Percentiles rank a stretch among this genome's conserved stretches.
Evolutionary conservation across 2,797 vertebrate genomes (phyloP).

Genomic region (Manis pentadactyla): DNA sequence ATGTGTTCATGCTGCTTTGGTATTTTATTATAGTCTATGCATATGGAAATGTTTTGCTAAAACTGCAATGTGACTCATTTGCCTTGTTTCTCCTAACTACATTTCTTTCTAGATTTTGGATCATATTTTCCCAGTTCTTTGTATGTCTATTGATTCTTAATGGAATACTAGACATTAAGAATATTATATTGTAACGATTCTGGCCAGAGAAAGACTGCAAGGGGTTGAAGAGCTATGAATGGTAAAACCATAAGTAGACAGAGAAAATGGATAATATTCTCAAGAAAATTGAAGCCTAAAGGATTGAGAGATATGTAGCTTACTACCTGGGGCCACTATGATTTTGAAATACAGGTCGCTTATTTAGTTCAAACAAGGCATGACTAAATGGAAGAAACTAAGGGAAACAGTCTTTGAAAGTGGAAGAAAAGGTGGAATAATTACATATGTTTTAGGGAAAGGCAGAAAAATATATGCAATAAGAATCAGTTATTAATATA

Average conservation of each 20-base stretch:
- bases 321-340: not conserved
- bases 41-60: not conserved
- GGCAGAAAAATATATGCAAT: not conserved
- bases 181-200: not conserved
- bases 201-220: not conserved
- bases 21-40: not conserved
- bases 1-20: not conserved
- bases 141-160: not conserved
- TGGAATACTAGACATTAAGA: not conserved
- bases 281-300: not conserved
- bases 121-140: not conserved
- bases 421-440: not conserved
- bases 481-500: not conserved
- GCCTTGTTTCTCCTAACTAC: not conserved
- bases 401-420: not conserved
- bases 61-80: not conserved
- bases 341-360: not conserved
- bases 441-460: not conserved
- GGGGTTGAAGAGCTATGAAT: not conserved
- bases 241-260: not conserved
- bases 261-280: not conserved
- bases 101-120: not conserved
- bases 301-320: not conserved
- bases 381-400: not conserved
- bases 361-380: not conserved